Evolutionary conservation across 2,797 vertebrate genomes (phyloP).

Genomic region (Gallinago nigripennis): DNA sequence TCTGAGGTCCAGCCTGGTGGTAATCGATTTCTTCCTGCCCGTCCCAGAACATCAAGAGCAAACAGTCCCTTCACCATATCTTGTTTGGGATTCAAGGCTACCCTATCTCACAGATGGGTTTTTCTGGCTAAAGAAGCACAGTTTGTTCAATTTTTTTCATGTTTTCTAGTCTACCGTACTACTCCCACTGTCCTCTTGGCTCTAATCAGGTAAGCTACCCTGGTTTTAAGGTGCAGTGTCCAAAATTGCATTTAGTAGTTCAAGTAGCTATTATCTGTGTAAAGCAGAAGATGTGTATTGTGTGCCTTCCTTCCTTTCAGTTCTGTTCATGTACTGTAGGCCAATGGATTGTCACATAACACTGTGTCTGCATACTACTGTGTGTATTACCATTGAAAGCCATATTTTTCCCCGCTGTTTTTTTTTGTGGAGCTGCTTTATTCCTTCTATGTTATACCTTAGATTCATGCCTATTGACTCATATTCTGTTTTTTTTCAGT

Average conservation of each 20-base stretch:
- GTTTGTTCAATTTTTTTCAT: not conserved
- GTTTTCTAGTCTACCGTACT: not conserved
- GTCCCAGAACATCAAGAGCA: not conserved
- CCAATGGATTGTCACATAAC: not conserved
- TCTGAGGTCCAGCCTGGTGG: not conserved
- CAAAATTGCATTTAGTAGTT: not conserved
- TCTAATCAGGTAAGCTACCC: not conserved
- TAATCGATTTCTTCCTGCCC: not conserved
- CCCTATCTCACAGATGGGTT: not conserved
- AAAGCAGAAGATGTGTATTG: not conserved
- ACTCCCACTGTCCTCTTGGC: not conserved
- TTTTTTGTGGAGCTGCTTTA: not conserved
- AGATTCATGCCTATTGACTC: not conserved
- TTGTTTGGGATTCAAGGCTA: not conserved
- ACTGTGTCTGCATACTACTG: not conserved
- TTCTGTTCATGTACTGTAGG: not conserved
- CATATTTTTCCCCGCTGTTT: not conserved
- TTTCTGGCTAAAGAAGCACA: not conserved
- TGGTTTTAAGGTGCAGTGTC: not conserved
- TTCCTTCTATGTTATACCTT: not conserved
- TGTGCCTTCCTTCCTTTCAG: not conserved
- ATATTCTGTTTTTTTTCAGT: rapidly evolving
- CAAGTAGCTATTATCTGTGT: not conserved
- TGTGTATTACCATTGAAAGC: not conserved
- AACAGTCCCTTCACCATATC: not conserved